Conservation (phyloP, 2,888 invertebrate species). For the Drosophila prostipennis region DNA sequence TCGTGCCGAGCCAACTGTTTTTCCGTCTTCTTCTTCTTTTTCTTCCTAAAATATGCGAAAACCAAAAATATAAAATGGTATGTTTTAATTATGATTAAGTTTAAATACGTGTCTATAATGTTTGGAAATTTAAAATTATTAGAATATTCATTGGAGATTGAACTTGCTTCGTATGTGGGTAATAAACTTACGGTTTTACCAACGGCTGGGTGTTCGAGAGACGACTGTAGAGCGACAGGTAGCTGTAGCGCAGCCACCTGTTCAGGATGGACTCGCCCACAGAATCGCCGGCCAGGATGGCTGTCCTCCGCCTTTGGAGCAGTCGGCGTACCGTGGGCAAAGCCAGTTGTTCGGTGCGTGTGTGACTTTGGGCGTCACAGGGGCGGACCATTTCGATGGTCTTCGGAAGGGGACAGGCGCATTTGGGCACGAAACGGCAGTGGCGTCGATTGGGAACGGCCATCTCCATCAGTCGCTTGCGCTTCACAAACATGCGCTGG, state of each 20-base stretch:
- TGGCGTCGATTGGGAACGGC: slow-evolving; percentile 49
- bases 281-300: slow-evolving; percentile 44
- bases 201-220: slow-evolving; percentile 75
- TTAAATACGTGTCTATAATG: no score
- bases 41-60: slow-evolving; percentile 45
- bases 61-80: no score
- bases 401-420: slow-evolving; percentile 72
- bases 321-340: slow-evolving; percentile 68
- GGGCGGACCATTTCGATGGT: slow-evolving; percentile 65
- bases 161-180: neutral
- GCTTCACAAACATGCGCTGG: slow-evolving; percentile 54
- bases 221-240: slow-evolving; percentile 82
- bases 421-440: slow-evolving; percentile 62
- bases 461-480: slow-evolving; percentile 64
- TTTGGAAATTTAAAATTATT: no score
- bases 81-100: no score
- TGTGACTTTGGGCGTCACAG: slow-evolving; percentile 56
- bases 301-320: slow-evolving; percentile 34
- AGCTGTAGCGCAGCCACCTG: slow-evolving; percentile 76
- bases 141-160: no score
- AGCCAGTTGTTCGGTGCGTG: slow-evolving; percentile 81
- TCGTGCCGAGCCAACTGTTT: slow-evolving; percentile 70
- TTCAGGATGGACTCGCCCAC: slow-evolving; percentile 71
- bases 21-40: slow-evolving; percentile 59
- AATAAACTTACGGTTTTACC: slow-evolving; percentile 59